These are phyloP conservation scores for Macaria notata DNA, from an alignment of 2,888 invertebrate genomes.

Conservation along the genomic window DNA sequence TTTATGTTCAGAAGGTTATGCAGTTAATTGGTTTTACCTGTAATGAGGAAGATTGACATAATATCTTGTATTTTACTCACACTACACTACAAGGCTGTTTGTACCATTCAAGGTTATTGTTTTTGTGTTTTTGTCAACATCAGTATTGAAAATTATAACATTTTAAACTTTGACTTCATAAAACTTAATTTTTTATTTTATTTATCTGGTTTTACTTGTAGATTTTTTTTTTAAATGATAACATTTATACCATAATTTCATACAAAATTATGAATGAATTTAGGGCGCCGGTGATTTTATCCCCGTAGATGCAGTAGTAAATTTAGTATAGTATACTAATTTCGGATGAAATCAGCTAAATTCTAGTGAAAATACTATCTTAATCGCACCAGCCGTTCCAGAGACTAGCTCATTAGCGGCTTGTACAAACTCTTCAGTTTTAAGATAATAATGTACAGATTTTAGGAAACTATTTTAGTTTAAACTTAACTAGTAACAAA, in stretches of 20 bases:
- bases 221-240: not conserved
- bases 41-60: constrained; percentile 1
- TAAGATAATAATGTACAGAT: too few species aligned
- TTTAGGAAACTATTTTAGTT: too few species aligned
- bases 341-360: constrained; percentile 5
- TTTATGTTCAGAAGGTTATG: constrained; percentile 1
- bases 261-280: constrained; percentile 1
- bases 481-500: too few species aligned
- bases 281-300: constrained; percentile 1
- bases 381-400: too few species aligned
- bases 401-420: too few species aligned
- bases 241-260: not conserved
- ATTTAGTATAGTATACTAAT: constrained; percentile 3
- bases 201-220: constrained; percentile 1
- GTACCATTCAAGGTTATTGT: constrained; percentile 1
- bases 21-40: too few species aligned
- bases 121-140: constrained; percentile 1
- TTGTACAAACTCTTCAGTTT: too few species aligned
- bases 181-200: constrained; percentile 1
- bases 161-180: not conserved
- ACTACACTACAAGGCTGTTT: constrained; percentile 1
- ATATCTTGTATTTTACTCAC: constrained; percentile 1
- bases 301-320: constrained; percentile 3
- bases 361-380: too few species aligned
- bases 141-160: constrained; percentile 1